Base-by-base conservation (phyloP, 2,888 invertebrate species). In the Bombylius major region DNA sequence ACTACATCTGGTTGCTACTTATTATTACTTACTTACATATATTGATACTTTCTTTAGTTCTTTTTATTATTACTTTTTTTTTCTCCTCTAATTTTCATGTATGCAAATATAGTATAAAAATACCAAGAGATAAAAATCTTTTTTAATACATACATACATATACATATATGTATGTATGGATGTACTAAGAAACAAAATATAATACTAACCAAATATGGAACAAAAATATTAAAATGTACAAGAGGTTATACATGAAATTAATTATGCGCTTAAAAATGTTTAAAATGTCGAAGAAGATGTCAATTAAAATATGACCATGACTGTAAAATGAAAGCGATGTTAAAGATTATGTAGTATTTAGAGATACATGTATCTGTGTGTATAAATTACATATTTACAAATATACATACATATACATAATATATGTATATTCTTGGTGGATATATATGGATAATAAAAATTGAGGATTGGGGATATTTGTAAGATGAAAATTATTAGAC, bases 191-290 rank as follows among this genome's bases (percentile, higher is more conserved):
- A 42, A 42, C 6, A 42, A 42, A 42, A 42, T 11, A 11, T 42
- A 23, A 11, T 42, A 23, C 23, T 53, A 48, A 48, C 53, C 53
- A 53, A 53, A 53, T 53, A 53, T 53, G 53, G 53, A 47, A 53
- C 53, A 53, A 42, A 53, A 47, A 53, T 39, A 47, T 47, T 53
- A 42, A 47, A 53, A 42, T 42, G 11, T 8, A 42, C 39, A 42
- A 42, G 39, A 42, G 11, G 39, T 42, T 53, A 42, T 53, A 46
- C 44, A 36, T 47, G 51, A 51, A 51, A 51, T 48, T 51, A 56
- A 52, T 52, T 49, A 56, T 46, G 50, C 53, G 55, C 56, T 51
- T 44, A 53, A 51, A 53, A 23, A 23, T 23, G 23, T 42, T 8
- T 42, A 11, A 11, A 42, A 42, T 42, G 39, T 42, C 39, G 39